Evolutionary conservation across 2,113 vertebrate genomes (phyloP).

Genomic region (Pachypanchax playfairii): DNA sequence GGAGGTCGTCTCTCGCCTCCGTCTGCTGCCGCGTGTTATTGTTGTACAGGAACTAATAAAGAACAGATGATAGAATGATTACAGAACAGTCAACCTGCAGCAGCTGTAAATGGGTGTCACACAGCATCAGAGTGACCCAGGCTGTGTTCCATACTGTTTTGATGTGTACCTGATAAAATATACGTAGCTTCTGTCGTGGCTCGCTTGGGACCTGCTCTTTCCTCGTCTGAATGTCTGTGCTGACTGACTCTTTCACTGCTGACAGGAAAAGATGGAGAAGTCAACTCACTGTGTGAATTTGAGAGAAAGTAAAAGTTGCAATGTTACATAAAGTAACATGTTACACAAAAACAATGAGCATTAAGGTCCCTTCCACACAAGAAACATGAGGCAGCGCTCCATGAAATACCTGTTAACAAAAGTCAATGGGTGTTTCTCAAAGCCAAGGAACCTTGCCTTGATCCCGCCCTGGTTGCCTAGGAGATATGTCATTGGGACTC

Average conservation of each 20-base stretch:
- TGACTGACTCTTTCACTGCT: constrained; percentile 95
- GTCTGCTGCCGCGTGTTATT: constrained; percentile 98
- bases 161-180: constrained; percentile 94
- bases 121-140: background rate
- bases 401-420: background rate
- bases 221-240: constrained; percentile 88
- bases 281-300: constrained; percentile 28
- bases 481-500: no score
- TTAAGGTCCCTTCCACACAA: constrained; percentile 22
- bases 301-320: constrained; percentile 11
- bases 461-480: no score
- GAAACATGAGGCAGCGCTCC: background rate
- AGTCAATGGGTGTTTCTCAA: no score
- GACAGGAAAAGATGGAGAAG: constrained; percentile 59
- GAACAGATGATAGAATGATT: constrained; percentile 20
- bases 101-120: constrained; percentile 9
- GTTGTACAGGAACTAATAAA: constrained; percentile 92
- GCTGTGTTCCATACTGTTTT: constrained; percentile 4
- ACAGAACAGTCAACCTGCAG: background rate
- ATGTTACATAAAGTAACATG: background rate
- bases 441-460: no score
- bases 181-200: constrained; percentile 93
- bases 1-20: constrained; percentile 94
- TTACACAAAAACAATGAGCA: no score
- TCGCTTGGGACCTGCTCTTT: constrained; percentile 92